phyloP scores from a whole-genome alignment of 2,113 vertebrate species.

The Hippotragus niger region DNA sequence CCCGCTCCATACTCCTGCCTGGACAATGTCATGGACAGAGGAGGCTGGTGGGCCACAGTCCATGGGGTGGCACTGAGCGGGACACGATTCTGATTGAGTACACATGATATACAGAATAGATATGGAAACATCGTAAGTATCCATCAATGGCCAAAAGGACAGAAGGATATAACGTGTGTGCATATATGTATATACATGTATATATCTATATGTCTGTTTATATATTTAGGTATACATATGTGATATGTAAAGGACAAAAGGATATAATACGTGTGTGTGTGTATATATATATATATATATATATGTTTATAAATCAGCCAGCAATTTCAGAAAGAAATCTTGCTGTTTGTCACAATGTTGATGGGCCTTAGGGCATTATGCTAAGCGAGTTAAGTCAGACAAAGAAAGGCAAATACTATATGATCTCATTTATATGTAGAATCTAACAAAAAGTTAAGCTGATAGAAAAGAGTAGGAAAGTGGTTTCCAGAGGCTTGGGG shows the following conservation, averaged over 20 bases:
- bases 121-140: neutral
- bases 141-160: neutral
- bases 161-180: accelerated
- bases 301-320: no score
- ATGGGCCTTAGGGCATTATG: neutral
- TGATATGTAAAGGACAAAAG: no score
- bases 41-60: neutral
- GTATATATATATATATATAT: no score
- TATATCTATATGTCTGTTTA: no score
- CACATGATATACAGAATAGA: neutral
- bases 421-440: neutral
- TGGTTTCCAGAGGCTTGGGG: no score
- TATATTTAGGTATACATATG: accelerated
- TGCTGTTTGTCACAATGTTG: neutral
- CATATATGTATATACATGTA: no score
- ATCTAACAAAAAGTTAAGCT: neutral
- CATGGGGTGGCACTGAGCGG: neutral
- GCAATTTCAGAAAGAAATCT: neutral
- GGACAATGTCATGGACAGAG: neutral
- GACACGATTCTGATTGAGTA: neutral
- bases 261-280: no score
- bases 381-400: neutral
- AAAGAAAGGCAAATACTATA: neutral
- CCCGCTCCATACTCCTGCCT: neutral
- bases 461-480: neutral